Conservation (phyloP, 2,113 vertebrate genomes). For the Aptenodytes patagonicus region DNA sequence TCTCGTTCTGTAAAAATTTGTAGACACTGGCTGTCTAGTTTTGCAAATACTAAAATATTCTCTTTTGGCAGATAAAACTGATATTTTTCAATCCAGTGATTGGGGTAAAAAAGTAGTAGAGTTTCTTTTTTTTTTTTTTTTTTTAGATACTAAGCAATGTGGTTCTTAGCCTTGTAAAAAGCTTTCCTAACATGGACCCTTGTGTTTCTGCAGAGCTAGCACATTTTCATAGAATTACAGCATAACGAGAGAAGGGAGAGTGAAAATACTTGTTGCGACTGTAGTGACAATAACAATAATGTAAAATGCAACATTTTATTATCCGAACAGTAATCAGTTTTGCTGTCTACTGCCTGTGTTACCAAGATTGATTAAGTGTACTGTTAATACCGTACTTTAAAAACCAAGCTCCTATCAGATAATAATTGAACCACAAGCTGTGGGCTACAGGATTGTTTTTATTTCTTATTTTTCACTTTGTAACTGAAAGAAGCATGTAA, state of each 20-base stretch:
- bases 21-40: background rate
- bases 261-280: background rate
- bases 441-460: background rate
- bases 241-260: background rate
- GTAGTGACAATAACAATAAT: background rate
- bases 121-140: background rate
- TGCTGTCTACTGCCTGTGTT: background rate
- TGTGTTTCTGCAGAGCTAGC: conserved; percentile 5
- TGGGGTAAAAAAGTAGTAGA: background rate
- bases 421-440: background rate
- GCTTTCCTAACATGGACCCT: conserved; percentile 11
- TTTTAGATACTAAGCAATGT: background rate
- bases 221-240: background rate
- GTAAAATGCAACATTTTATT: background rate
- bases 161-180: conserved; percentile 7
- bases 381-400: background rate
- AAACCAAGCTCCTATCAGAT: background rate
- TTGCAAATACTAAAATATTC: background rate
- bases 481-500: background rate
- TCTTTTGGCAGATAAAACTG: background rate
- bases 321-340: background rate
- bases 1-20: background rate
- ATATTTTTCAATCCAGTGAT: background rate
- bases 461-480: background rate
- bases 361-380: background rate